Evolutionary conservation across 2,888 invertebrate species (phyloP).

Genomic region (Ennomos quercinarius): DNA sequence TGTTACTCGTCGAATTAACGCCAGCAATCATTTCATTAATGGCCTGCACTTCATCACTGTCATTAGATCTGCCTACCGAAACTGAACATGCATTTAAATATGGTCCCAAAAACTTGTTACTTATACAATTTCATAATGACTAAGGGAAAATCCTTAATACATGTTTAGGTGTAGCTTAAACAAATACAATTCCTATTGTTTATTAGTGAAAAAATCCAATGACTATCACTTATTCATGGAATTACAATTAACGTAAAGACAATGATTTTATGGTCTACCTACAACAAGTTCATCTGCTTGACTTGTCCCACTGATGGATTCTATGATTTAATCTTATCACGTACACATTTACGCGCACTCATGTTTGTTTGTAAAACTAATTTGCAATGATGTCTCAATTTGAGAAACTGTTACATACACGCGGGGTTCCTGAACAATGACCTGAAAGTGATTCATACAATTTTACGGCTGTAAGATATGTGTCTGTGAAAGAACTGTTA

Average conservation of each 20-base stretch:
- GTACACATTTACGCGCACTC: constrained; percentile 57
- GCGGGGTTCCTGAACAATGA: constrained; percentile 68
- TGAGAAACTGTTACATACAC: constrained; percentile 78
- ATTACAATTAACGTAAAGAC: not conserved
- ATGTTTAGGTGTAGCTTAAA: no score
- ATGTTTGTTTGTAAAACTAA: constrained; percentile 71
- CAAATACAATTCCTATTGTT: no score
- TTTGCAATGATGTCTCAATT: constrained; percentile 76
- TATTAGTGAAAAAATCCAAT: not conserved
- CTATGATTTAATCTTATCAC: constrained; percentile 69
- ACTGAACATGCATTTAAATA: constrained; percentile 6
- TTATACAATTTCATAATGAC: constrained; percentile 11
- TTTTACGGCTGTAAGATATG: constrained; percentile 62
- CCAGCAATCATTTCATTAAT: constrained; percentile 41
- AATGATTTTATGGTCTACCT: constrained; percentile 5
- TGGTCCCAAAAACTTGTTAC: not conserved
- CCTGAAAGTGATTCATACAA: constrained; percentile 76
- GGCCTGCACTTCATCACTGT: constrained; percentile 23
- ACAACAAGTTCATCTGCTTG: constrained; percentile 55
- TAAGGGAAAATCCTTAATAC: constrained; percentile 13
- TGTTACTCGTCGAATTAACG: constrained; percentile 36
- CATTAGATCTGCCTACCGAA: constrained; percentile 6
- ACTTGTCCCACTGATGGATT: constrained; percentile 62
- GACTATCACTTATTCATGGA: constrained; percentile 9
- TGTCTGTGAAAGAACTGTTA: constrained; percentile 56